Base-by-base conservation (phyloP, 2,113 vertebrate genomes). In the Lagopus muta region DNA sequence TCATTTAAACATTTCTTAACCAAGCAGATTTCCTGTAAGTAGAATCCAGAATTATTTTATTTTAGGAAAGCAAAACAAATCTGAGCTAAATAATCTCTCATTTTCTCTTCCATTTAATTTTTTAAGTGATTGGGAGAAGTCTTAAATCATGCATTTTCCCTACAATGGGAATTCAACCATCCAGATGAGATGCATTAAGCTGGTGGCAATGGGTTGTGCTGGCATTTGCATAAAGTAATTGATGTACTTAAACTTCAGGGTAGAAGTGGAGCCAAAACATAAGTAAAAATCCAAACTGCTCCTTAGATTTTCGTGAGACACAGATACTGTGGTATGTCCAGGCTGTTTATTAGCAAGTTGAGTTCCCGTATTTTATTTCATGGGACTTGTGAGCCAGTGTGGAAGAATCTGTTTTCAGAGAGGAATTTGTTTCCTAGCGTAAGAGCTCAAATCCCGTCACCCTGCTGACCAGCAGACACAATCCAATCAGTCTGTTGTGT, bases 51-150 rank as follows among this genome's bases (percentile, higher is more conserved):
- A 75, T 86, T 73, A 78, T 88, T 95, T 94, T 91, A 88, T 83
- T 95, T 94, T 78, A 93, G 62, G 65, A 88, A 89, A 86, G 52
- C 34, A 88, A 92, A 96, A 91, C 61, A 94, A 94, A 93, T 69
- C 42, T 66, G 65, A 80, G 36, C 24, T 81, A 81, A 83, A 83
- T 88, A 88, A 86, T 92, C 57, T 86, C 75, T 86, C 61, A 48
- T 86, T 92, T 89, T 92, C 38, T 88, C 19, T 69, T 89, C 58
- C 8, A 28, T 89, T 93, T 87, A 54, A 27, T 4, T 82, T 80
- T 89, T 77, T 30, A 82, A 91, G 66, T 86, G 76, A 34, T 30
- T 88, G 22, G 40, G 19, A 67, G 36, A 92, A 86, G 25, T 60
- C 43, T 86, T 83, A 89, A 91, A 69, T 52, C 45, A 80, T 70